Base-by-base conservation (phyloP, 1,140 invertebrate genomes). In the Piezodorus guildinii region DNA sequence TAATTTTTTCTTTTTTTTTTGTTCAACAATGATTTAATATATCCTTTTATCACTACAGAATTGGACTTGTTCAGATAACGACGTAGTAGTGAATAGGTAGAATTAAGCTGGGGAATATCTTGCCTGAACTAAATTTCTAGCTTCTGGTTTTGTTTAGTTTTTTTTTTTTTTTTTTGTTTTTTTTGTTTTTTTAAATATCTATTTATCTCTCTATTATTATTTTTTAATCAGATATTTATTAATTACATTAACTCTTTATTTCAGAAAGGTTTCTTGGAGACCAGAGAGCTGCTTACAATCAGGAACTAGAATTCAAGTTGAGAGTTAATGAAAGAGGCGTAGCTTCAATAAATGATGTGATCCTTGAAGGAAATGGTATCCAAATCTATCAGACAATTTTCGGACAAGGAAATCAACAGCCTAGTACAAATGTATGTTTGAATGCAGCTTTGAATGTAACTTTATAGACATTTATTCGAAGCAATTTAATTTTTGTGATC, bases 201-300 rank as follows among this genome's bases (percentile, higher is more conserved):
- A 5, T 5, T 30, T 30, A 9, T 30, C 3, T 30, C 30, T 10
- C 12, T 39, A 10, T 10, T 4, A 39, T 10, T 10, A 1, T 74
- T 69, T 68, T 73, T 68, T 65, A n/a, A 56, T 34, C 34, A 62
- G 21, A 23, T 49, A n/a, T 46, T 10, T 62, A 15, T 58, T 58
- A 23, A n/a, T 39, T 10, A 25, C 67, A 25, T 27, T 62, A 5
- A 39, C 43, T 56, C 14, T 56, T 54, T 69, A 65, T 73, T 75
- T 65, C 71, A 85, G 88, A 85, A 61, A 83, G 86, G 71, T 97
- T 91, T 73, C 77, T 97, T 15, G 94, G 94, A 0, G 93, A 98
- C 77, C 94, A 96, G 72, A 77, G 93, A 65, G 85, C 88, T 34
- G 94, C 92, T 44, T 99, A 98, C 75, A 97, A 97, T 76, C 92